Base-by-base conservation (phyloP, 2,888 invertebrate genomes). In the Brachyopa scutellaris region DNA sequence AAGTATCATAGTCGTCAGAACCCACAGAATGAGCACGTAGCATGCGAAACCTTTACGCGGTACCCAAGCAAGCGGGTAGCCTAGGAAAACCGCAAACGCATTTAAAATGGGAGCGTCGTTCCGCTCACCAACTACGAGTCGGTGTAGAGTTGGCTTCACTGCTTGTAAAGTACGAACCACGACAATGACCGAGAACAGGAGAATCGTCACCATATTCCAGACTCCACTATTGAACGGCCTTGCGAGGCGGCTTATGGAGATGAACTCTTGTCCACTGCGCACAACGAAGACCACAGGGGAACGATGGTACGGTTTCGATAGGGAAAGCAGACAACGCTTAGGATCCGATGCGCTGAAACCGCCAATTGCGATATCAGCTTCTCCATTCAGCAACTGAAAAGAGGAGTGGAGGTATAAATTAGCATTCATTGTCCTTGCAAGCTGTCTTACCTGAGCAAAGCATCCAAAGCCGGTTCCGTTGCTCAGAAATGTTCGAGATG, bases 351-450 rank as follows among this genome's bases (percentile, higher is more conserved):
- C 85, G 45, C 88, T 88, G 3, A 88, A 83, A 0, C 86, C 87
- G 0, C 89, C 89, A n/a, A 89, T 80, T 0, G 85, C 87, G 0
- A 89, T 47, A 4, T 88, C 85, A 6, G 86, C 86, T 8, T 40
- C 29, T 0, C 84, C 84, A 0, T 74, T 15, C 0, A 84, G 66
- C 9, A 89, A 53, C 88, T 89, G 77, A 0, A 85, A 84, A 29
- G 42, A 45, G n/a, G 13, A 2, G 9, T 55, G 26, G 3, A 15
- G 13, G 19, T 40, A 15, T 2, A 38, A 42, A 85, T 1, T 9
- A 1, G n/a, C 8, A 7, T 45, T 11, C 0, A 61, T 3, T 5
- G n/a, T 8, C 4, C 1, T 15, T 31, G 0, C 2, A 0, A 53
- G n/a, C n/a, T n/a, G n/a, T 7, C 76, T 84, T 64, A 88, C 89